Percentiles rank a stretch among this genome's conserved stretches.
These are phyloP conservation scores for Nemopilema nomurai DNA, from an alignment of 30 jellyfish, hydroid and myxozoan species.

Conservation along the genomic window DNA sequence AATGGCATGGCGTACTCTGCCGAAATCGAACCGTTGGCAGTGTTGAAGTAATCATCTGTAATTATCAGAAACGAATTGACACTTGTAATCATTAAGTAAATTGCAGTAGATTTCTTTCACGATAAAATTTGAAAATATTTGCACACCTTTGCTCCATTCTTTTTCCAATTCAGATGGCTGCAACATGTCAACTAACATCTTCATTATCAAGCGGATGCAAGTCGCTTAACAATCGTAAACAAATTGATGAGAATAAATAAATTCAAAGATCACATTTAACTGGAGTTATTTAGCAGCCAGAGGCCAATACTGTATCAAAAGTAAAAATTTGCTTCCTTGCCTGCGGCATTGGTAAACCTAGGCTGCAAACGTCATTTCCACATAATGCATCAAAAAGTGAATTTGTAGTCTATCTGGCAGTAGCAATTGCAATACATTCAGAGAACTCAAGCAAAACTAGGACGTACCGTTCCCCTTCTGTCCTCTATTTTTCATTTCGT, in stretches of 20 bases:
- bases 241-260: neutral
- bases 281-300: neutral
- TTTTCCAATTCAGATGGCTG: no score
- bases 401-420: neutral
- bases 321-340: neutral
- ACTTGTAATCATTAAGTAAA: neutral
- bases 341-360: neutral
- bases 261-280: neutral
- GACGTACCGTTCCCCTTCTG: slow-evolving; percentile 11
- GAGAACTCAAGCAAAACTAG: neutral
- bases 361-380: neutral
- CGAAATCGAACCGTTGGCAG: slow-evolving; percentile 63
- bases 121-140: no score
- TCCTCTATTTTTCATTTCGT: slow-evolving; percentile 10
- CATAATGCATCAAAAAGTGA: neutral
- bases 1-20: slow-evolving; percentile 63
- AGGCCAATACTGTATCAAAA: neutral
- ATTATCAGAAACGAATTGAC: neutral
- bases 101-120: no score
- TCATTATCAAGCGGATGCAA: neutral
- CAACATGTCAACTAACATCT: neutral
- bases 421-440: no score
- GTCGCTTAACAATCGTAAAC: neutral
- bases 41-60: slow-evolving; percentile 58
- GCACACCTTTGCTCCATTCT: no score